Conservation (phyloP, 2,888 invertebrate genomes). For the Dione vanillae region DNA sequence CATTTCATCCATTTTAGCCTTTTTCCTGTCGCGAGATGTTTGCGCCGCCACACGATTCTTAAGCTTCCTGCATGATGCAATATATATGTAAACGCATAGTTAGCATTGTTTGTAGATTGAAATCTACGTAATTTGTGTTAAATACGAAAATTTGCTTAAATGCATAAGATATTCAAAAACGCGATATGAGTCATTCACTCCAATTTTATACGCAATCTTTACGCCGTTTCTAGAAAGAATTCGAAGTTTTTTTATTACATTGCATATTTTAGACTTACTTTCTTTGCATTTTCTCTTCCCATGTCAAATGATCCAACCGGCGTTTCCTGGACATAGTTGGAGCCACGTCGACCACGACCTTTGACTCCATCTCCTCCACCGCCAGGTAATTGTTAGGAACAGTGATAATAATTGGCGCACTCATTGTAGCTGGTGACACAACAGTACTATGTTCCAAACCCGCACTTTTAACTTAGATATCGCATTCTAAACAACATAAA, state of each 20-base stretch:
- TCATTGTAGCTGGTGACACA: slow-evolving; percentile 62
- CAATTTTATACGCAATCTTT: slow-evolving; percentile 2
- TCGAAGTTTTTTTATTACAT: slow-evolving; percentile 34
- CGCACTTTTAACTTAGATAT: slow-evolving; percentile 51
- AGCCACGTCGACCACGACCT: slow-evolving; percentile 64
- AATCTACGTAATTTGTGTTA: neutral
- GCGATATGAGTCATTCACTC: slow-evolving; percentile 12
- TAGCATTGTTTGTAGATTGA: neutral
- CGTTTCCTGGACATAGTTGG: slow-evolving; percentile 84
- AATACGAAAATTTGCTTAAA: neutral
- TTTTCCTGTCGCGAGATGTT: slow-evolving; percentile 97
- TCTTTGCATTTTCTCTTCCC: slow-evolving; percentile 94
- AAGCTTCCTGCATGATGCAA: slow-evolving; percentile 88
- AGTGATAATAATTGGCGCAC: slow-evolving; percentile 80
- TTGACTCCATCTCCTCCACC: slow-evolving; percentile 67
- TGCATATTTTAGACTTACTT: slow-evolving; percentile 85
- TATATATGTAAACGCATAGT: slow-evolving; percentile 1
- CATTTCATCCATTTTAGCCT: slow-evolving; percentile 95
- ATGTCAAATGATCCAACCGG: slow-evolving; percentile 91
- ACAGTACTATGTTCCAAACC: slow-evolving; percentile 49
- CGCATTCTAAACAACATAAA: slow-evolving; percentile 57
- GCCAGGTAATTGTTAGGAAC: slow-evolving; percentile 78
- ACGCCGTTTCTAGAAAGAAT: slow-evolving; percentile 15
- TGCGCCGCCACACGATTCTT: slow-evolving; percentile 99
- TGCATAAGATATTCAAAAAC: neutral